Percentiles rank a stretch among this genome's conserved stretches.
phyloP scores from a whole-genome alignment of 2,797 vertebrate genomes.

The Crocodylus rhombifer region DNA sequence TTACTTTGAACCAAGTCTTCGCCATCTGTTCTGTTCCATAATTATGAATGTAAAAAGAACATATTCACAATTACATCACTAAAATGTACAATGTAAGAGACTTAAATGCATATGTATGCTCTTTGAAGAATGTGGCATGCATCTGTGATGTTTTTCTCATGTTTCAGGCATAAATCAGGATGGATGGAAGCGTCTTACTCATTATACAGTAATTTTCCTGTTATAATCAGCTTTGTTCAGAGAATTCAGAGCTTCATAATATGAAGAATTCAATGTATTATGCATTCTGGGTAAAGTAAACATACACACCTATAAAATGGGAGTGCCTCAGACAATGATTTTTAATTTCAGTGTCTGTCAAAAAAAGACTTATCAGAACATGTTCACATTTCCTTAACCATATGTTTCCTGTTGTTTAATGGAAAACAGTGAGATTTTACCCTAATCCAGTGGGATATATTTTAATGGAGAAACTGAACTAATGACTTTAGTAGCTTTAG shows the following conservation, averaged over 20 bases:
- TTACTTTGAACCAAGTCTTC: conserved; percentile 72
- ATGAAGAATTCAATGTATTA: neutral
- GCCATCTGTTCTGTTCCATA: conserved; percentile 73
- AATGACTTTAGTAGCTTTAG: neutral
- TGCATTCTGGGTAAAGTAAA: conserved; percentile 6
- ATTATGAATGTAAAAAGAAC: conserved; percentile 71
- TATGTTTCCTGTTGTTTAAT: conserved; percentile 54
- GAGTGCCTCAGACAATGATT: neutral
- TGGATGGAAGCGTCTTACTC: conserved; percentile 9
- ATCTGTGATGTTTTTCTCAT: conserved; percentile 8
- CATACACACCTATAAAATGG: neutral
- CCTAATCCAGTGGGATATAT: conserved; percentile 35
- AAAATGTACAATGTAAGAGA: conserved; percentile 47
- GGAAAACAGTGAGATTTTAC: conserved; percentile 20
- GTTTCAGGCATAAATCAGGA: conserved; percentile 51
- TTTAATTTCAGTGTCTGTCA: conserved; percentile 33
- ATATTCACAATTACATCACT: conserved; percentile 71
- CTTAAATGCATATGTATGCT: conserved; percentile 60
- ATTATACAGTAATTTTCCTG: conserved; percentile 36
- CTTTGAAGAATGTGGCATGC: conserved; percentile 35
- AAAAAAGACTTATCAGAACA: conserved; percentile 41
- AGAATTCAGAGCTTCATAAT: conserved; percentile 12
- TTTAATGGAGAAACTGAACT: conserved; percentile 36
- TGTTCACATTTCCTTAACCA: conserved; percentile 25
- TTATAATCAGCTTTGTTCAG: conserved; percentile 20